Percentiles rank a stretch among this genome's conserved stretches.
Conservation (phyloP, 2,797 vertebrate genomes). For the Adelosebastes latens region DNA sequence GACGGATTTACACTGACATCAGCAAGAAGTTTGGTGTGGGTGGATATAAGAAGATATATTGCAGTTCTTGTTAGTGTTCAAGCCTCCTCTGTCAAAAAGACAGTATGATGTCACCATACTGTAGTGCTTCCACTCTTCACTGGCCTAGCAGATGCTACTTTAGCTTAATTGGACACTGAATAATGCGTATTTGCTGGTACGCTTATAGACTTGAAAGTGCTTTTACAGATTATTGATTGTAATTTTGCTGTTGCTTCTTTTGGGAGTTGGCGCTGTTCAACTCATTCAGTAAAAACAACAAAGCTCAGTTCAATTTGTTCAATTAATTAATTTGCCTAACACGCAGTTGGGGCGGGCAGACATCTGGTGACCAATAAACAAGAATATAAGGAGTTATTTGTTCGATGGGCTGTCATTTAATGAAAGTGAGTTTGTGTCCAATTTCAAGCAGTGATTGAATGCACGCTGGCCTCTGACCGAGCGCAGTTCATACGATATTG, state of each 20-base stretch:
- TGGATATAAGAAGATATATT: slow-evolving; percentile 43
- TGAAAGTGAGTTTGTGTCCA: slow-evolving; percentile 60
- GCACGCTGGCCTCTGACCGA: slow-evolving; percentile 53
- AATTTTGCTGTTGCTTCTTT: slow-evolving; percentile 44
- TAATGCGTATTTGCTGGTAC: slow-evolving; percentile 48
- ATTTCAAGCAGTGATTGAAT: slow-evolving; percentile 65
- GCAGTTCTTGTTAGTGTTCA: slow-evolving; percentile 40
- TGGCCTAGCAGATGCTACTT: slow-evolving; percentile 46
- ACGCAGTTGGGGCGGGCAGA: slow-evolving; percentile 40
- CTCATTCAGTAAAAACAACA: slow-evolving; percentile 43
- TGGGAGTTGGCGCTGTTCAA: slow-evolving; percentile 40
- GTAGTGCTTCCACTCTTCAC: slow-evolving; percentile 26
- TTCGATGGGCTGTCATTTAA: slow-evolving; percentile 56
- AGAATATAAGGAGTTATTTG: slow-evolving; percentile 61
- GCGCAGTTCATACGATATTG: slow-evolving; percentile 47
- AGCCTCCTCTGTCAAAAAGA: slow-evolving; percentile 41
- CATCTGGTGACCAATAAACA: slow-evolving; percentile 68
- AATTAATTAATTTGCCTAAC: slow-evolving; percentile 63
- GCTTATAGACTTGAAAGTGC: slow-evolving; percentile 37
- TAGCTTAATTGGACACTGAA: slow-evolving; percentile 56
- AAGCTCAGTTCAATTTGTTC: slow-evolving; percentile 47
- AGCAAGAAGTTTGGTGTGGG: slow-evolving; percentile 36
- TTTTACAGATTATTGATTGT: slow-evolving; percentile 67
- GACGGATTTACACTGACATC: slow-evolving; percentile 37
- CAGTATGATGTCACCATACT: slow-evolving; percentile 26